Percentiles rank a stretch among this genome's conserved stretches.
Conservation (phyloP, 1,140 invertebrate species). For the Microplitis demolitor region DNA sequence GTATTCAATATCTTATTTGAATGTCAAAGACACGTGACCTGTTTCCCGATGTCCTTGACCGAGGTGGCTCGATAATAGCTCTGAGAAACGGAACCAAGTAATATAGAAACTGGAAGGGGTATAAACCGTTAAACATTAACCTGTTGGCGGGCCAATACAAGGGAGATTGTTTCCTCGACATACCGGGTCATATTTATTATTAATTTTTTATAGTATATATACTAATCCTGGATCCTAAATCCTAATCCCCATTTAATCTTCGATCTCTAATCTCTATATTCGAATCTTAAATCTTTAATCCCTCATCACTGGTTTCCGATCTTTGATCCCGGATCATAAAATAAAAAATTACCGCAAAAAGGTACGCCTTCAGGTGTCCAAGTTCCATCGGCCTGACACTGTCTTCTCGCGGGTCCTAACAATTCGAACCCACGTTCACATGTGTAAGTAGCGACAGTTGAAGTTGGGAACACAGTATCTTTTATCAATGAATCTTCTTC, state of each 20-base stretch:
- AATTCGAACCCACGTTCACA: slow-evolving; percentile 92
- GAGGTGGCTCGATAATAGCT: slow-evolving; percentile 34
- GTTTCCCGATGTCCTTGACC: slow-evolving; percentile 52
- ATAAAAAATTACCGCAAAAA: slow-evolving; percentile 77
- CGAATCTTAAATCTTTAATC: too few species aligned
- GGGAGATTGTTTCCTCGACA: not conserved
- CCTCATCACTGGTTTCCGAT: too few species aligned
- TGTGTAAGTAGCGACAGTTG: slow-evolving; percentile 81
- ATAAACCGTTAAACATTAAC: slow-evolving; percentile 39
- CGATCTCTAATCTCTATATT: too few species aligned
- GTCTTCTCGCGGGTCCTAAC: slow-evolving; percentile 79
- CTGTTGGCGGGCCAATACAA: slow-evolving; percentile 20
- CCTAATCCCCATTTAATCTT: not conserved
- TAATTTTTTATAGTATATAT: not conserved
- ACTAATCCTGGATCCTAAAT: too few species aligned
- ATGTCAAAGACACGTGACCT: slow-evolving; percentile 39
- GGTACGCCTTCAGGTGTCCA: slow-evolving; percentile 93
- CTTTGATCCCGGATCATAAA: too few species aligned
- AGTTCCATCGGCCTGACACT: slow-evolving; percentile 74
- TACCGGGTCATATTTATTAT: not conserved
- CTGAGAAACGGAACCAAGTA: slow-evolving; percentile 25
- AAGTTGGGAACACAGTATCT: slow-evolving; percentile 67
- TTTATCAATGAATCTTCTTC: slow-evolving; percentile 53
- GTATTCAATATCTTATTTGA: slow-evolving; percentile 8
- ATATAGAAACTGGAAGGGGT: slow-evolving; percentile 32